phyloP scores from a whole-genome alignment of 2,797 vertebrate genomes.

The Kryptopterus vitreolus region DNA sequence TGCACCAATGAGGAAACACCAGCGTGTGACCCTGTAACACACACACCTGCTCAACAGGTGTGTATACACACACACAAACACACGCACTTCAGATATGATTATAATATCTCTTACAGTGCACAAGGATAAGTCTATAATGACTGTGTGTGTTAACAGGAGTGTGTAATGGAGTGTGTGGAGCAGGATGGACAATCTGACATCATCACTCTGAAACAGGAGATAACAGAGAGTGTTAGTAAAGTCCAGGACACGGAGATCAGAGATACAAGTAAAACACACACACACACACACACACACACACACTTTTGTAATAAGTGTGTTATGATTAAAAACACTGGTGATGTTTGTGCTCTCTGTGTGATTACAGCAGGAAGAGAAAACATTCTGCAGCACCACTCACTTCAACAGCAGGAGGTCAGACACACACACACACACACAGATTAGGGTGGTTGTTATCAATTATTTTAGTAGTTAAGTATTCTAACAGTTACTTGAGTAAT shows the following conservation, averaged over 20 bases:
- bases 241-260: slow-evolving; percentile 2
- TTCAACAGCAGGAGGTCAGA: slow-evolving; percentile 46
- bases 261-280: slow-evolving; percentile 24
- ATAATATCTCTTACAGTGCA: too few species aligned
- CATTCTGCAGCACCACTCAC: slow-evolving; percentile 20
- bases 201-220: slow-evolving; percentile 47
- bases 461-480: too few species aligned
- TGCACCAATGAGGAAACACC: background rate
- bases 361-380: slow-evolving; percentile 30
- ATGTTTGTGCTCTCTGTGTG: slow-evolving; percentile 6
- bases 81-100: background rate
- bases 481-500: too few species aligned
- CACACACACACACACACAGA: background rate
- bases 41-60: slow-evolving; percentile 18
- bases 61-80: background rate
- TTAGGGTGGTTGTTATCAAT: too few species aligned
- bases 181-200: slow-evolving; percentile 33
- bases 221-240: slow-evolving; percentile 17
- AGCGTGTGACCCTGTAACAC: background rate
- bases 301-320: background rate
- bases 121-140: too few species aligned
- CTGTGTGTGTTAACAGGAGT: background rate
- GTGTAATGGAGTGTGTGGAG: slow-evolving; percentile 24
- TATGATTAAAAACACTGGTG: background rate
- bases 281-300: background rate